phyloP scores from a whole-genome alignment of 2,888 invertebrate species.

The Proisotoma minuta region DNA sequence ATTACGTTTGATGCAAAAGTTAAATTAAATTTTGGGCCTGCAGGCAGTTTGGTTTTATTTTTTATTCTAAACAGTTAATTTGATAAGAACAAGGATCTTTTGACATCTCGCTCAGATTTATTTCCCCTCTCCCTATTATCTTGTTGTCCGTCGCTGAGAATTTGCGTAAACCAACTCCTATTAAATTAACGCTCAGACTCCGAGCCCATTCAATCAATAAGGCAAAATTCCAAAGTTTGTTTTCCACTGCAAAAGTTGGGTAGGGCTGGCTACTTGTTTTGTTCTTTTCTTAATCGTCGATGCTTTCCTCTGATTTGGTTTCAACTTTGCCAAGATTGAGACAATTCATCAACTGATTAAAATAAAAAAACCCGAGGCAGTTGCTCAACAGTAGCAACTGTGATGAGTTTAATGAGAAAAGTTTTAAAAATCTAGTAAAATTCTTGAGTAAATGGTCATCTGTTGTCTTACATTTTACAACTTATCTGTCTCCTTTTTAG shows the following conservation, averaged over 20 bases:
- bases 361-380: background rate
- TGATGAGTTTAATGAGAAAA: constrained; percentile 15
- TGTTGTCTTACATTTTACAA: constrained; percentile 4
- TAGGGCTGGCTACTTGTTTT: background rate
- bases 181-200: too few relatives aligned
- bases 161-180: too few relatives aligned
- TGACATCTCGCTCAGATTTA: constrained; percentile 16
- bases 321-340: constrained; percentile 24
- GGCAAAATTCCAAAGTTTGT: too few relatives aligned
- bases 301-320: background rate
- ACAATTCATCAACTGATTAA: constrained; percentile 39
- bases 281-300: background rate
- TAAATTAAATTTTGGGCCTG: too few relatives aligned
- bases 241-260: background rate
- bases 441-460: background rate
- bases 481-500: constrained; percentile 9
- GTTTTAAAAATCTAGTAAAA: background rate
- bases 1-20: too few relatives aligned
- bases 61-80: too few relatives aligned
- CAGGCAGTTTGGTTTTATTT: too few relatives aligned
- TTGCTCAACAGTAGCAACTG: constrained; percentile 3
- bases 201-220: too few relatives aligned
- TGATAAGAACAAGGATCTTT: constrained; percentile 2
- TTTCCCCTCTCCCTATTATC: constrained; percentile 6
- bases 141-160: too few relatives aligned